Base-by-base conservation (phyloP, 2,113 vertebrate genomes). In the Oreochromis spilurus region DNA sequence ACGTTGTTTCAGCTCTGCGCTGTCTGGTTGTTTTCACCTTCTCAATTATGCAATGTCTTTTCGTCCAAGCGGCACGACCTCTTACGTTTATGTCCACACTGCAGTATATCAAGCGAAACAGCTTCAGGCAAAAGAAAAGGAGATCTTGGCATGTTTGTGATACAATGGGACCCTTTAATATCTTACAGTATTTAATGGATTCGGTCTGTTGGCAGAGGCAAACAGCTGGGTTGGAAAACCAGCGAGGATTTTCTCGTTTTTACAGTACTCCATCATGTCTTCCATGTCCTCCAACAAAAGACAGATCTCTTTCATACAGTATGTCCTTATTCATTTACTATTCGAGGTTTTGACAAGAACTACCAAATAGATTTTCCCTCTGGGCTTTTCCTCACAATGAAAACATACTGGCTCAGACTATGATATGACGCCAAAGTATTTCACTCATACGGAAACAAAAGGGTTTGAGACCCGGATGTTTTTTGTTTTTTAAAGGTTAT, bases 111-210 rank as follows among this genome's bases (percentile, higher is more conserved):
- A 93, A 84, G 82, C 48, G 43, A 84, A 92, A 91, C 84, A 40
- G 79, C 84, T 58, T 81, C 52, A 54, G 81, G 85, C 40, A 50
- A 58, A 75, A 84, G 54, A 93, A 85, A 84, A 52, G 5, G 31
- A 67, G 43, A 81, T 92, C 86, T 89, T 86, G 84, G 87, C 85
- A 85, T 88, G 92, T 91, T 95, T 95, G 92, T 93, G 89, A 94
- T 84, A 91, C 53, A 94, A 88, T 67, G 82, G 50, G 70, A 89
- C 81, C 62, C 55, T 78, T 91, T 82, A 78, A 89, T 89, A 94
- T 90, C 84, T 85, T 62, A 6, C 16, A 53, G 86, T 75, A 53
- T 93, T 93, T 94, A 89, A 92, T 93, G 87, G 78, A 45, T 84
- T 93, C 10, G 38, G 91, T 87, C 88, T 95, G 91, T 93, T 92